Base-by-base conservation (phyloP, 2,888 invertebrate genomes). In the Agrochola litura region DNA sequence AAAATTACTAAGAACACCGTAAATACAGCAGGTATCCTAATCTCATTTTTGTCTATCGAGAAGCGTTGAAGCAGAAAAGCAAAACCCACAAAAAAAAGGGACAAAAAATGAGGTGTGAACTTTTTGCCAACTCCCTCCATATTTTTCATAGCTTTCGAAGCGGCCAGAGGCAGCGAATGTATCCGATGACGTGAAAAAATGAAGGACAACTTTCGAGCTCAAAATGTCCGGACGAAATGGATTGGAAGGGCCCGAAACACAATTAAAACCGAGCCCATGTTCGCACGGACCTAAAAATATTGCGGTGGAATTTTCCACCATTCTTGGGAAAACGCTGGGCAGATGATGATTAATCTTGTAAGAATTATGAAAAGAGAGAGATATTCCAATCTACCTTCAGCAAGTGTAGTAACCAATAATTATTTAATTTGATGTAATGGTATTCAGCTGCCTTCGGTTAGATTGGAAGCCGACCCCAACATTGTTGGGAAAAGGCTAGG, bases 161-260 rank as follows among this genome's bases (percentile, higher is more conserved):
- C 69, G n/a, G 49, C 19, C 6, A 1, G 49, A n/a, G 49, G 56
- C 37, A 19, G 25, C 37, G 16, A 49, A 76, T 54, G 41, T 70
- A 61, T 43, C 58, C 72, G 30, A n/a, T 76, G 85, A 56, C 63
- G 14, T 41, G 63, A 73, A 81, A 81, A 85, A 85, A 82, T n/a
- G 73, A 70, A 66, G 43, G 6, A 49, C 58, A 16, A 43, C 10
- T 70, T 63, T 64, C 5, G 41, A 25, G 58, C 56, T 54, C 64
- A 30, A 81, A 81, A 60, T 63, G 52, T 69, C 22, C 66, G 72
- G 9, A 30, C 58, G 58, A 85, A 76, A 76, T 72, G 60, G 66
- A 76, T 41, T 54, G 82, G 61, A 61, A 84, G 72, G 43, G 12
- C n/a, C 41, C 68, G 41, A 64, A 72, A 81, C 64, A 68, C 41